A percentile compares a stretch with the other conserved stretches of the same genome.
Conservation (phyloP, 2,888 invertebrate genomes). For the Cabera pusaria region DNA sequence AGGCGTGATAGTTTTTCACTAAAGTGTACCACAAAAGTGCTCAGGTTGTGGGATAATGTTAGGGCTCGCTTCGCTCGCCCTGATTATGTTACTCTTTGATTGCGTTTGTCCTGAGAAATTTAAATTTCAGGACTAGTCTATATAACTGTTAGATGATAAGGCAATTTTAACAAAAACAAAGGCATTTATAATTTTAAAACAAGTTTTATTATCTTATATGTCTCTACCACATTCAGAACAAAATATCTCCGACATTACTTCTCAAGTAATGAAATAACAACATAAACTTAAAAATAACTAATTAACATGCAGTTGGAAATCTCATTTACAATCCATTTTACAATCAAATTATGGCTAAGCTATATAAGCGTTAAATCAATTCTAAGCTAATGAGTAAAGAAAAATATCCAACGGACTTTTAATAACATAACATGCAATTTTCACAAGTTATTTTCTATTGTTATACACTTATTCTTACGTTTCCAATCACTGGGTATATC, state of each 20-base stretch:
- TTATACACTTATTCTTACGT: conserved; percentile 3
- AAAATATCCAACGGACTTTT: background rate
- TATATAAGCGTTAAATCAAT: conserved; percentile 10
- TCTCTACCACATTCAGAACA: conserved; percentile 62
- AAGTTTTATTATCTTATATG: conserved; percentile 70
- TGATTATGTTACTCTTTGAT: no score
- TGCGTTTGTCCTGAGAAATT: no score
- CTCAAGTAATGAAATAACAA: conserved; percentile 65
- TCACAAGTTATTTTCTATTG: conserved; percentile 2
- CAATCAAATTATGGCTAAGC: conserved; percentile 31
- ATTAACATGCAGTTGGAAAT: conserved; percentile 38
- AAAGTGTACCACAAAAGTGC: no score
- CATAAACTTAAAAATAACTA: conserved; percentile 49
- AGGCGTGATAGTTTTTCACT: no score
- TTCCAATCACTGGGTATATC: conserved; percentile 1
- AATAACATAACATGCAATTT: conserved; percentile 10
- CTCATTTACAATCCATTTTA: conserved; percentile 46
- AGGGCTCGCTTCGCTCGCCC: no score
- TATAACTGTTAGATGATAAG: no score
- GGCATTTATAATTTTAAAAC: conserved; percentile 41
- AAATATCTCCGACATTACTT: conserved; percentile 69
- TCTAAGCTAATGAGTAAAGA: background rate
- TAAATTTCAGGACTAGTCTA: no score
- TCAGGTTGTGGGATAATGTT: no score
- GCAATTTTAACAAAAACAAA: no score